phyloP scores from a whole-genome alignment of 2,113 vertebrate species.

The Thunnus maccoyii region DNA sequence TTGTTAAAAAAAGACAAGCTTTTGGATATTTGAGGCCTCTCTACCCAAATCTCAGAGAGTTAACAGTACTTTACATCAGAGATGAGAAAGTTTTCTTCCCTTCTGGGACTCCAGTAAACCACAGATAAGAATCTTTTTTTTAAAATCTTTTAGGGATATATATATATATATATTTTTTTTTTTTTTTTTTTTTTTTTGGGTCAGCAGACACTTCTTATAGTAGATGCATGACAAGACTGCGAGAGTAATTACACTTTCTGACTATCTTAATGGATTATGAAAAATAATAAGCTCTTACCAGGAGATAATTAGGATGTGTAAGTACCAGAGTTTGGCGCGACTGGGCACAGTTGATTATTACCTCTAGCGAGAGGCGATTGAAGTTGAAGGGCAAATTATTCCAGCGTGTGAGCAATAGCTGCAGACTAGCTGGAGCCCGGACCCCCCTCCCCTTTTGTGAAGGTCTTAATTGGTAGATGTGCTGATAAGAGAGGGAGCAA shows the following conservation, averaged over 20 bases:
- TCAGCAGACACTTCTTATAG: constrained; percentile 11
- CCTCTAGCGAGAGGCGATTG: constrained; percentile 24
- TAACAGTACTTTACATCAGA: constrained; percentile 53
- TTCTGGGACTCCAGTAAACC: constrained; percentile 17
- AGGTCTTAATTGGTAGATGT: constrained; percentile 68
- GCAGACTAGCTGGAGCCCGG: constrained; percentile 14
- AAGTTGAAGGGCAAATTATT: constrained; percentile 62
- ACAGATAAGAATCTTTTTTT: constrained; percentile 1
- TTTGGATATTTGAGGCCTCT: constrained; percentile 22
- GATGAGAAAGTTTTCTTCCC: constrained; percentile 33
- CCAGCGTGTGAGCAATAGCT: constrained; percentile 23
- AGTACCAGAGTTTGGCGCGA: constrained; percentile 34
- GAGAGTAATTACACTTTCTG: constrained; percentile 62
- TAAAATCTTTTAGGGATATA: constrained; percentile 12
- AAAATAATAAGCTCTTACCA: constrained; percentile 60
- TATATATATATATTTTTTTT: neutral
- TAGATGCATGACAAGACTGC: constrained; percentile 35
- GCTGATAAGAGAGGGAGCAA: constrained; percentile 31
- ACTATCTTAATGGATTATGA: constrained; percentile 67
- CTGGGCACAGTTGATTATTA: constrained; percentile 48
- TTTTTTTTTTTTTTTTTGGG: neutral
- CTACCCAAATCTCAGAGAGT: constrained; percentile 26
- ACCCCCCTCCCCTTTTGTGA: constrained; percentile 14
- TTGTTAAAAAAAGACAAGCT: neutral
- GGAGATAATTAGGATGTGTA: constrained; percentile 68